Percentiles rank a stretch among this genome's conserved stretches.
Conservation (phyloP, 2,797 vertebrate genomes). For the Mormyrops boulengeri region DNA sequence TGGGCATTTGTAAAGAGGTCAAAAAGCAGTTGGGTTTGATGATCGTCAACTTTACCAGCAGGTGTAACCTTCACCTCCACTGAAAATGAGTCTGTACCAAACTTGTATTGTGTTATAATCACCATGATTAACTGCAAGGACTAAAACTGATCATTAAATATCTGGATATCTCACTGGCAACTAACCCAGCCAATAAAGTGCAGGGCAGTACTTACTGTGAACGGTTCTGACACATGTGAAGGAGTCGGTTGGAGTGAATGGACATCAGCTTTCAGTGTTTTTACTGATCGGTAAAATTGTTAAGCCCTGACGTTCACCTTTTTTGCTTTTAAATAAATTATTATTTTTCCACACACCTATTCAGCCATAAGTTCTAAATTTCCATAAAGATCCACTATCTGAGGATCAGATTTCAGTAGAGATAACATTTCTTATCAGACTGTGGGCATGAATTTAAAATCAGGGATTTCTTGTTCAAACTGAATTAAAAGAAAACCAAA, state of each 20-base stretch:
- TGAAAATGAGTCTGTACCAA: not conserved
- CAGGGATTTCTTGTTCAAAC: conserved; percentile 4
- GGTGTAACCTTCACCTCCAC: not conserved
- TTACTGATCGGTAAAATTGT: not conserved
- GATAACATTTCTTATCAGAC: not conserved
- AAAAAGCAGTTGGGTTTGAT: not conserved
- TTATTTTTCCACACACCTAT: not conserved
- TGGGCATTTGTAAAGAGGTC: conserved; percentile 16
- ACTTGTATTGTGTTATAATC: not conserved
- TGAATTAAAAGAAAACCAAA: not conserved
- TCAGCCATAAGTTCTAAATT: not conserved
- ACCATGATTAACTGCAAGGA: not conserved
- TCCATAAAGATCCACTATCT: not conserved
- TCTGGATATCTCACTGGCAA: not conserved
- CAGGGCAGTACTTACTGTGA: not conserved
- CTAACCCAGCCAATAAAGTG: not conserved
- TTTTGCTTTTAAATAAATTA: not conserved
- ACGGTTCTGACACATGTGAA: not conserved
- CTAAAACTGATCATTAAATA: not conserved
- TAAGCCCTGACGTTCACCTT: not conserved
- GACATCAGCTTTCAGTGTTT: not conserved
- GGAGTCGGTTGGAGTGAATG: not conserved
- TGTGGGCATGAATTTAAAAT: conserved; percentile 6
- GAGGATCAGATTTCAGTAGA: not conserved
- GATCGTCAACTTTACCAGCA: not conserved